These are phyloP conservation scores for Anneissia japonica DNA, from an alignment of 35 echinoderm and acorn worm species.

Conservation along the genomic window DNA sequence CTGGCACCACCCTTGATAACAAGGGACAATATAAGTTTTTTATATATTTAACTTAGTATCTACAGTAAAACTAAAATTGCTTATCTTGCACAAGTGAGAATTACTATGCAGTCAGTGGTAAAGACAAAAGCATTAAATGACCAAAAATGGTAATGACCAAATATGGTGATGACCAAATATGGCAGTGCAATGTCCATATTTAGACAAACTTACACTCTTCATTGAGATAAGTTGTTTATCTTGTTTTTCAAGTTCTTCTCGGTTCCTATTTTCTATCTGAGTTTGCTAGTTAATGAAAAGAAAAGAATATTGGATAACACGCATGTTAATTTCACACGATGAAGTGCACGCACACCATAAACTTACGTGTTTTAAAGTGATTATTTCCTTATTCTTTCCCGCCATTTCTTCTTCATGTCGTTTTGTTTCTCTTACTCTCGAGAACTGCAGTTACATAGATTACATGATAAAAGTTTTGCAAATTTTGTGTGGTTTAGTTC, in stretches of 20 bases:
- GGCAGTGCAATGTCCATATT: background rate
- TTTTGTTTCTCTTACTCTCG: conserved; percentile 86
- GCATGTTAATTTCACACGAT: background rate
- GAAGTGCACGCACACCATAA: background rate
- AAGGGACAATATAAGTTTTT: too few relatives aligned
- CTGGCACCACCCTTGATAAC: too few relatives aligned
- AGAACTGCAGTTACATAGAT: conserved; percentile 49
- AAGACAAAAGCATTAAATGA: background rate
- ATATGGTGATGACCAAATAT: background rate
- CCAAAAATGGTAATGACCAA: background rate
- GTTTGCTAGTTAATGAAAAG: background rate
- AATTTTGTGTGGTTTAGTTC: background rate
- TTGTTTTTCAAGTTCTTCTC: background rate
- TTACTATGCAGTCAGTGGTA: too few relatives aligned
- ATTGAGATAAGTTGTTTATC: background rate
- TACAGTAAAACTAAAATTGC: background rate
- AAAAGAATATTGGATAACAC: background rate
- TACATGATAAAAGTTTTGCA: background rate
- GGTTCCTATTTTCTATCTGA: background rate
- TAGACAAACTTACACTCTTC: background rate
- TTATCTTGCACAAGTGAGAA: background rate
- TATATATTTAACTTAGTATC: too few relatives aligned
- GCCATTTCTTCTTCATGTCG: conserved; percentile 93
- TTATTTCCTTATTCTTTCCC: conserved; percentile 69
- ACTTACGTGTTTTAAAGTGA: conserved; percentile 94